Evolutionary conservation across 2,113 vertebrate genomes (phyloP).

Genomic region (Brachirus orientalis): DNA sequence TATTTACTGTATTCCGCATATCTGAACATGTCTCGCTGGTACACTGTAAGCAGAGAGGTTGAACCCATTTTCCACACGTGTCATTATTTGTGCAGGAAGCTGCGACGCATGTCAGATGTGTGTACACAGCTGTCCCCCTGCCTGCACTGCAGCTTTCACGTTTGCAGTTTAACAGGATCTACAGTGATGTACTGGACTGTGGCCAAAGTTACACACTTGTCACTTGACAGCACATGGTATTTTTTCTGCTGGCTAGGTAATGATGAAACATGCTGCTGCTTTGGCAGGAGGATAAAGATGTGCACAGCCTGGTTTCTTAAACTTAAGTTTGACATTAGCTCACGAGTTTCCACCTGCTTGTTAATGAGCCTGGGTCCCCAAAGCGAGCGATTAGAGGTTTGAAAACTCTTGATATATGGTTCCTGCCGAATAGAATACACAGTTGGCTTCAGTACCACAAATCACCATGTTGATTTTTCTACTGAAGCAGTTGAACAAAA

Average conservation of each 20-base stretch:
- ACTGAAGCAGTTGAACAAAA: neutral
- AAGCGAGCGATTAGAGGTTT: slow-evolving; percentile 39
- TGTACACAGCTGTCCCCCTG: slow-evolving; percentile 40
- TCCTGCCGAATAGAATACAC: slow-evolving; percentile 9
- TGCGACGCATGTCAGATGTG: slow-evolving; percentile 45
- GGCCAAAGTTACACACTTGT: slow-evolving; percentile 65
- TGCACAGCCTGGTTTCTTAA: slow-evolving; percentile 42
- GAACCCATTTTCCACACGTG: slow-evolving; percentile 50
- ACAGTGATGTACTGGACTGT: slow-evolving; percentile 55
- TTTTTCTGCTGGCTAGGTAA: slow-evolving; percentile 49
- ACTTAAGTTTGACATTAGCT: slow-evolving; percentile 48
- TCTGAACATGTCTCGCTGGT: too few species aligned
- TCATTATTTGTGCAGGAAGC: slow-evolving; percentile 33
- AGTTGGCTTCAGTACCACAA: slow-evolving; percentile 13
- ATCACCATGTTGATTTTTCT: neutral
- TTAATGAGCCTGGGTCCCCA: slow-evolving; percentile 52
- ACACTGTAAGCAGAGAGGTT: slow-evolving; percentile 30
- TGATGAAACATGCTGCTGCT: slow-evolving; percentile 60
- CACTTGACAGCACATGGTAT: slow-evolving; percentile 58
- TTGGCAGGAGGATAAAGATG: slow-evolving; percentile 62
- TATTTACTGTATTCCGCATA: too few species aligned
- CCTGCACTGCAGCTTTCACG: slow-evolving; percentile 37
- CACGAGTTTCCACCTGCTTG: slow-evolving; percentile 56
- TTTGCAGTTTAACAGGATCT: slow-evolving; percentile 67
- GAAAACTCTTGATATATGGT: slow-evolving; percentile 26